Evolutionary conservation across 2,888 invertebrate species (phyloP), one percentile per base, ranked within the genome.

Genomic region (Malacosoma neustria): DNA sequence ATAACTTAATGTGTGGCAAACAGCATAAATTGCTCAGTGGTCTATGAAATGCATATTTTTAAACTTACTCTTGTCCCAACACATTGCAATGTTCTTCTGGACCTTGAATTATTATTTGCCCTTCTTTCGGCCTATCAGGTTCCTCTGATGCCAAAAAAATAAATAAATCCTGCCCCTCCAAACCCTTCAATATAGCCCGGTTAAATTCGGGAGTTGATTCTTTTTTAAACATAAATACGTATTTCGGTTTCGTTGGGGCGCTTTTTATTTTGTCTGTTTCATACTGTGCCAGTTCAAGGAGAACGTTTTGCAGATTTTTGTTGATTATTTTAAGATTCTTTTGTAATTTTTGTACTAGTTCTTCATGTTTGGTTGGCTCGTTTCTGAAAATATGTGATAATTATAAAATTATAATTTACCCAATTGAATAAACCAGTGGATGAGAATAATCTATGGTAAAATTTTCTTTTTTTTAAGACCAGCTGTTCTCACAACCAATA

Each of bases 131-230:
- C 39, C 66, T 90, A 39, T 89, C 90, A 3, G 89, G 90, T 39
- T 94, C 94, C 14, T 92, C 92, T 0, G 91, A 89, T 0, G 90
- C 91, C 35, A 94, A 54, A 49, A 93, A 90, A 38, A 93, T 71
- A 38, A 93, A 88, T 35, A 91, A 68, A 4, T 77, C 87, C 51
- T 75, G 74, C 1, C 75, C 82, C 31, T 89, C 90, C 35, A 92
- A 61, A 45, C 90, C 90, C 47, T 90, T 89, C 11, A 92, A 79
- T 40, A 95, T 86, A 13, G 87, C 86, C 45, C 89, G 89, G 61
- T 93, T 91, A 55, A 93, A 95, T 54, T 94, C 94, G 4, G 89
- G 87, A 48, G 94, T 94, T 0, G 92, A 94, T 58, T 94, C 94
- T 51, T 91, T 92, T 45, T 91, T 89, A 54, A 88, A 90, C 55